Base-by-base conservation (phyloP, 1,140 invertebrate genomes). In the Philotrypesis tridentata region DNA sequence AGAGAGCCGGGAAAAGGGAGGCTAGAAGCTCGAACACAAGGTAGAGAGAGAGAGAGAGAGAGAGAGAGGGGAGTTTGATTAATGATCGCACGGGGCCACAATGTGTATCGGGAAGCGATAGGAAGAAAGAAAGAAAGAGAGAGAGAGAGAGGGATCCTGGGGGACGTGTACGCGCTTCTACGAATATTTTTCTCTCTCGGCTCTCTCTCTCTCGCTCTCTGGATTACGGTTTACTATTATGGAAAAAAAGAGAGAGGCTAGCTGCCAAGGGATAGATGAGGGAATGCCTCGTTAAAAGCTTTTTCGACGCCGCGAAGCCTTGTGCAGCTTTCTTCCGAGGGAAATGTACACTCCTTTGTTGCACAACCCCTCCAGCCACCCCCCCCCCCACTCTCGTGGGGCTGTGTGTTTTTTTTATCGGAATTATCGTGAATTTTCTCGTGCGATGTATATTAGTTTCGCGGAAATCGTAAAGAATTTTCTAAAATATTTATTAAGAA, bases 21-120 rank as follows among this genome's bases (percentile, higher is more conserved):
- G 0, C 27, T 31, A 21, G 33, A n/a, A 29, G 29, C 33, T 37
- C n/a, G n/a, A n/a, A n/a, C n/a, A n/a, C n/a, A n/a, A 37, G 4
- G 33, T 37, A 37, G n/a, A 9, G n/a, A 86, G 82, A 85, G 86
- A 84, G 85, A 87, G 70, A 85, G 21, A 17, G 27, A 87, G 83
- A 85, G 85, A 84, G 85, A 87, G 70, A 85, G 87, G 90, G 89
- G 89, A 88, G 86, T 89, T 90, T 91, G 90, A 91, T 91, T 91
- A 91, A 91, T 91, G 90, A 91, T 90, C 87, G 79, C n/a, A 1
- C n/a, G 40, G 73, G 7, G 55, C 25, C 48, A 67, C 25, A 60
- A n/a, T 21, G 37, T 61, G 29, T 74, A 82, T 73, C 43, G 73
- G 73, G 27, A 67, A 80, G 70, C 68, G 31, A 60, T 43, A 74